Evolutionary conservation across 2,797 vertebrate genomes (phyloP), one percentile per base, ranked within the genome.

Genomic region (Geotrypetes seraphini): DNA sequence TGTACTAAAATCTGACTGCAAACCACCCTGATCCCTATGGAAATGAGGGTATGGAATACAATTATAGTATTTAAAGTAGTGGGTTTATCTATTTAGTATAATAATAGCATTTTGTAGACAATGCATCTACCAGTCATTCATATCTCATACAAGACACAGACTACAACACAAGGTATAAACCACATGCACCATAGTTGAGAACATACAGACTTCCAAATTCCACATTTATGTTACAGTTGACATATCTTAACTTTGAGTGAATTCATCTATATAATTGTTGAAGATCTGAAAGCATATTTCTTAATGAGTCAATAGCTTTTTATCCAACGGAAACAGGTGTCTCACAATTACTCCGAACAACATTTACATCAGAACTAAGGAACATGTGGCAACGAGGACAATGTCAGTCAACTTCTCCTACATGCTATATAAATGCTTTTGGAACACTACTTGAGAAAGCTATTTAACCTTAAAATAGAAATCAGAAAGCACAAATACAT

Each of bases 1-100:
- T 77, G 71, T 60, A 63, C 61, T 72, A 63, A 47, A 68, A 73
- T 76, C 72, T 75, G 60, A 66, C 55, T 47, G 39, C 40, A 45
- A 60, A 63, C 64, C 45, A 66, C 69, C 62, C 69, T 62, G 72
- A 69, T 70, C 66, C 62, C 57, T 64, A 68, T 50, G 48, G 59
- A 73, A 78, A 68, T 58, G 63, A 65, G 56, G 63, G 58, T 45
- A 29, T 60, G 39, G 53, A 52, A 56, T 22, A 51, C 48, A 43
- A 48, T 57, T 16, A 30, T 43, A 54, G 41, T 45, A 29, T 12
- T 32, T 60, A 39, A 41, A 18, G 32, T 19, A 16, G 31, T 24
- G 33, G 23, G 26, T 44, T 14, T n/a, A n/a, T n/a, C n/a, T n/a
- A n/a, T n/a, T n/a, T n/a, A n/a, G n/a, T n/a, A n/a, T n/a, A n/a